Evolutionary conservation across 1,140 invertebrate species (phyloP).

Genomic region (Drosophila pachea): DNA sequence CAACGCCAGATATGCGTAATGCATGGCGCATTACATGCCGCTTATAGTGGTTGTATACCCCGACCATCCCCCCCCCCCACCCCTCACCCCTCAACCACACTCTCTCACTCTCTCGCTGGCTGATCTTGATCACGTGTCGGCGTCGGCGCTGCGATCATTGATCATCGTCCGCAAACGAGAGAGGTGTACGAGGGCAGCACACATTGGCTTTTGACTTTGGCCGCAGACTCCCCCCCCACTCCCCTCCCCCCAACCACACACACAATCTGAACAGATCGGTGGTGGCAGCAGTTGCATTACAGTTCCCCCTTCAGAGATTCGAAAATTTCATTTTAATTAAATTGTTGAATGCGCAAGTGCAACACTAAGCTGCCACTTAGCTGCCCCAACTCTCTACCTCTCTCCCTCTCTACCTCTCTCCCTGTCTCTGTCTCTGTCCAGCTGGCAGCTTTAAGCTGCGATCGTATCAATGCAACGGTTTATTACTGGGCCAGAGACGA

Average conservation of each 20-base stretch:
- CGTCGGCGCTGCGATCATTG: conserved; percentile 64
- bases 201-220: conserved; percentile 50
- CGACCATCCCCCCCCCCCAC: no score
- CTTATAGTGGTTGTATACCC: conserved; percentile 21
- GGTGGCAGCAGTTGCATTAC: conserved; percentile 25
- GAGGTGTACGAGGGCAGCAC: conserved; percentile 19
- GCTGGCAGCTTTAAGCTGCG: conserved; percentile 18
- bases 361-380: conserved; percentile 59
- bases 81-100: not conserved
- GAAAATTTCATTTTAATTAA: conserved; percentile 77
- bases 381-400: not conserved
- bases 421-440: no score
- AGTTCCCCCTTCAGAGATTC: conserved; percentile 53
- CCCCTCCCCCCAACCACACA: not conserved
- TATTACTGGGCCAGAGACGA: conserved; percentile 37
- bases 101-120: not conserved
- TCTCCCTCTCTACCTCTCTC: conserved; percentile 1
- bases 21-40: conserved; percentile 64
- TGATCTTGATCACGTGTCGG: conserved; percentile 61
- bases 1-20: conserved; percentile 71
- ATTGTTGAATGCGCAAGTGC: conserved; percentile 67
- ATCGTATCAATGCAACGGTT: conserved; percentile 71
- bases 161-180: conserved; percentile 62
- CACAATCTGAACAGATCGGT: conserved; percentile 60
- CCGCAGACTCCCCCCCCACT: conserved; percentile 29